Conservation (phyloP, 2,113 vertebrate species). For the Clarias magur region DNA sequence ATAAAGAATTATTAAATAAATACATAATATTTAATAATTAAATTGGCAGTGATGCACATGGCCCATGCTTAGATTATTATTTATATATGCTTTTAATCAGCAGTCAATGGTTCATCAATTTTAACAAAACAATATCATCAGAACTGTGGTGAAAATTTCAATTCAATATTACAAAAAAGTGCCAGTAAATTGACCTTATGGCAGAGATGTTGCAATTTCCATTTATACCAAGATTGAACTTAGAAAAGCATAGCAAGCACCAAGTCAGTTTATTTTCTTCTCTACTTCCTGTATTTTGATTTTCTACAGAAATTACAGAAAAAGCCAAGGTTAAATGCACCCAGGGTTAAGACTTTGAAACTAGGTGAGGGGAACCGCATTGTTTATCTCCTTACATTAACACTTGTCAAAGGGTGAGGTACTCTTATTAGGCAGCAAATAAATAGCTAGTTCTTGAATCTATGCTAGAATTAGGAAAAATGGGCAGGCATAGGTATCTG, state of each 20-base stretch:
- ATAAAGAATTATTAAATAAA: background rate
- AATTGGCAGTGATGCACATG: background rate
- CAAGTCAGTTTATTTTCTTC: background rate
- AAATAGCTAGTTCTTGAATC: no score
- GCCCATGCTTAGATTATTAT: background rate
- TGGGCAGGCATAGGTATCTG: no score
- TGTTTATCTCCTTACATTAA: no score
- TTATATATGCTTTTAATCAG: background rate
- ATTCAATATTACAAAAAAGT: background rate
- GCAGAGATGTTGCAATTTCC: background rate
- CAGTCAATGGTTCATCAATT: background rate
- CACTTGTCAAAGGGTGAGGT: no score
- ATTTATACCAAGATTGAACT: background rate
- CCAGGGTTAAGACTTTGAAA: background rate
- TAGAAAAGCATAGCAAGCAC: background rate
- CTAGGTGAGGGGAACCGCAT: background rate
- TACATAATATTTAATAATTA: background rate
- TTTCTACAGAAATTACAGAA: background rate
- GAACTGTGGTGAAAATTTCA: background rate
- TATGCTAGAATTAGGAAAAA: no score
- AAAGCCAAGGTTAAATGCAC: background rate
- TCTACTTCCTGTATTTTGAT: background rate
- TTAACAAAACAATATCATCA: background rate
- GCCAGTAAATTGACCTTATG: background rate
- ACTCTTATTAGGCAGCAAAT: no score